Conservation (phyloP, 2,113 vertebrate genomes). For the Lanius ludovicianus region DNA sequence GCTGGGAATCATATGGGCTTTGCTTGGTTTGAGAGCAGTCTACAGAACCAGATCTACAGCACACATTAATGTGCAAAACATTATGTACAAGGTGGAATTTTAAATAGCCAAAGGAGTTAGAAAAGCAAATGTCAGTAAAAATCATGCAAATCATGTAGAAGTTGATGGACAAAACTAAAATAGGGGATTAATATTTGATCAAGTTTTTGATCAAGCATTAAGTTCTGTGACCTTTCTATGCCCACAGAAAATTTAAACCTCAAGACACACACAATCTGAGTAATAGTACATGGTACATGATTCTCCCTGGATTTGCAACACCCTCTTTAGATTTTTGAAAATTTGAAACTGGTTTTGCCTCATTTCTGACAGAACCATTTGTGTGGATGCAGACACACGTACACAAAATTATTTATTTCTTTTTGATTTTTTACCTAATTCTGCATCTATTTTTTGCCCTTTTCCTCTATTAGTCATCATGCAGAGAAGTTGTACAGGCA, state of each 20-base stretch:
- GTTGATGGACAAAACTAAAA: neutral
- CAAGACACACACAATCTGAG: neutral
- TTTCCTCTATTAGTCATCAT: neutral
- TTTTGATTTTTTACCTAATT: neutral
- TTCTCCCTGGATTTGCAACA: neutral
- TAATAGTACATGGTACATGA: neutral
- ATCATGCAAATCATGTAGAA: neutral
- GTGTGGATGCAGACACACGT: neutral
- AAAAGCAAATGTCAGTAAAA: conserved; percentile 7
- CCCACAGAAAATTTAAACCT: neutral
- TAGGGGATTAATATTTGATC: neutral
- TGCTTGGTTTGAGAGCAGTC: neutral
- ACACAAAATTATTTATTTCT: neutral
- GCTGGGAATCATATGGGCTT: neutral
- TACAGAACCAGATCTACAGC: neutral
- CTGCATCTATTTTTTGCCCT: neutral
- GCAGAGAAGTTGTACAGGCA: neutral
- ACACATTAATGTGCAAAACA: neutral
- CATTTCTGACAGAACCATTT: neutral
- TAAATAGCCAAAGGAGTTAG: neutral
- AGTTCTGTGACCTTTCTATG: neutral
- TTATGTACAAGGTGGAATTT: neutral
- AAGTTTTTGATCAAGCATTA: neutral
- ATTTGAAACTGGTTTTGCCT: neutral
- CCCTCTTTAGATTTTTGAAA: neutral